Evolutionary conservation across 1,140 invertebrate genomes (phyloP).

Genomic region (Battus philenor): DNA sequence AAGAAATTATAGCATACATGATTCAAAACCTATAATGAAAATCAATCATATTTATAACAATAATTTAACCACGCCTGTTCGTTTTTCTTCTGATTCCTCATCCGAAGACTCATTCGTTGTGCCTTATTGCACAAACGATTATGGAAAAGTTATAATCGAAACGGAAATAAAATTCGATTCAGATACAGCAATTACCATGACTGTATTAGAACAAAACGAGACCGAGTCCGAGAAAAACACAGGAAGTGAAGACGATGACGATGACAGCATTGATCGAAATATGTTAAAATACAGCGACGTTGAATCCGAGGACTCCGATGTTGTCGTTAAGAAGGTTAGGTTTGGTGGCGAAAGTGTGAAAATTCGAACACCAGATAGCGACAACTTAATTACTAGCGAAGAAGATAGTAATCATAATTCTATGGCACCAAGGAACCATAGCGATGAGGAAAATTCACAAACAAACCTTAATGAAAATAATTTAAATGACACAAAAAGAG

Average conservation of each 20-base stretch:
- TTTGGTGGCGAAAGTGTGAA: conserved; percentile 90
- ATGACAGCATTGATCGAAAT: conserved; percentile 60
- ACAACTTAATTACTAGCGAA: conserved; percentile 76
- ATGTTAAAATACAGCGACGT: conserved; percentile 77
- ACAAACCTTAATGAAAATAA: conserved; percentile 48
- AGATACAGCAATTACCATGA: conserved; percentile 87
- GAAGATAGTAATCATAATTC: conserved; percentile 50
- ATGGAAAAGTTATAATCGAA: conserved; percentile 83
- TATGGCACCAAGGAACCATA: conserved; percentile 28
- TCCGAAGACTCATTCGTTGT: conserved; percentile 58
- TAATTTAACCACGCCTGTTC: conserved; percentile 34
- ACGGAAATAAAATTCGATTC: conserved; percentile 88
- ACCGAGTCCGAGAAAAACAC: conserved; percentile 59
- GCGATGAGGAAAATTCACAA: conserved; percentile 32
- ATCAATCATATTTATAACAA: conserved; percentile 56
- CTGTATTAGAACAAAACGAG: conserved; percentile 83
- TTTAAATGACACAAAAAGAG: conserved; percentile 54
- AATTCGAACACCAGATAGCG: conserved; percentile 88
- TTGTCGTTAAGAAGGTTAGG: conserved; percentile 81
- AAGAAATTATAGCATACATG: conserved; percentile 35
- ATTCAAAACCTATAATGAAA: conserved; percentile 43
- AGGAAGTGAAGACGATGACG: conserved; percentile 69
- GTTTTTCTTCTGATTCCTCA: conserved; percentile 56
- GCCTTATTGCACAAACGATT: conserved; percentile 53
- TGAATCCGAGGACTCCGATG: conserved; percentile 75